Evolutionary conservation across 1,140 invertebrate species (phyloP), one percentile per base, ranked within the genome.

Genomic region (Pseudomyrmex flavicornis): DNA sequence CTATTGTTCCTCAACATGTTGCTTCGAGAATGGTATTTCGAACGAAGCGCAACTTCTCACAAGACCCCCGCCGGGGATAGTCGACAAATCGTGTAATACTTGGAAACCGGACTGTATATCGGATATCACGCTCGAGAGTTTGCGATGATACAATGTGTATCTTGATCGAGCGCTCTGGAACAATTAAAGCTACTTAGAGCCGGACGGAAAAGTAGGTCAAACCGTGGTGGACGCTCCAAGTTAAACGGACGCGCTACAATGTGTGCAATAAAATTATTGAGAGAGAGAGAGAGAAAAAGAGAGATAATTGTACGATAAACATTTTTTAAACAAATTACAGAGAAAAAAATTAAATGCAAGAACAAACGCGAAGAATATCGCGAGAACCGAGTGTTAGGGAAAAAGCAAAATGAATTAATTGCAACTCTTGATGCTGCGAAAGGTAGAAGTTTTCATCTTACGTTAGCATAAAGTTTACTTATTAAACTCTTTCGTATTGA

Each of bases 81-180:
- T 46, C 52, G 75, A 79, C 63, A 79, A 79, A 58, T 69, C 75
- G 63, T 69, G 48, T 79, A 69, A 79, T 79, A 79, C 44, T 58
- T 58, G 44, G 65, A 69, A 35, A 35, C 7, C 46, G 22, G 48
- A 58, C 35, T 17, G 35, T 35, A 69, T 79, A 58, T 79, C 44
- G 52, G 50, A 79, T 70, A 79, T 69, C 52, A 20, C 56, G 17
- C 59, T 58, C 2, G 52, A 46, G 35, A 54, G 52, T 58, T 56
- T 10, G 35, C 35, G 20, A 22, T 61, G 44, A 79, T 35, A 48
- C 7, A 69, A 69, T 50, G 66, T 50, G 65, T 68, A 79, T 48
- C 44, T 79, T 56, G 52, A 79, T 69, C 35, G 15, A 79, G 54
- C 69, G 7, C 26, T 46, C 5, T 4, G 10, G 44, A 70, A 59